These are phyloP conservation scores for Cheirogaleus medius DNA, from an alignment of 2,113 vertebrate species.

Conservation along the genomic window DNA sequence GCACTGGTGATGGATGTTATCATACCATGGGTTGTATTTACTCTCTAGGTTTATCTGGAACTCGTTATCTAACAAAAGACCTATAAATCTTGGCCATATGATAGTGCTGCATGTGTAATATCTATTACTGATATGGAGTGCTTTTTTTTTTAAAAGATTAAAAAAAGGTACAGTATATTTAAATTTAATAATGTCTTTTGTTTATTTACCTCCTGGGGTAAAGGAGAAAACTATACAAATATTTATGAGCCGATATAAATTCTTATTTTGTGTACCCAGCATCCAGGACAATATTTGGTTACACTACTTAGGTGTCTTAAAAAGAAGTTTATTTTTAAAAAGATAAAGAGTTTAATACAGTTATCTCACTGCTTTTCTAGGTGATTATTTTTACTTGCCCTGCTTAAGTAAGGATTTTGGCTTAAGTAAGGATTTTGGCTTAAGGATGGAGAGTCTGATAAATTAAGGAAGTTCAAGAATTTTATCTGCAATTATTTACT, in stretches of 20 bases:
- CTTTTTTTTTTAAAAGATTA: neutral
- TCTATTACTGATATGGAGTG: neutral
- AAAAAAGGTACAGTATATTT: neutral
- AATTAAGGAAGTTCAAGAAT: neutral
- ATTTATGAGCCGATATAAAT: neutral
- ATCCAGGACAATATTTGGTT: neutral
- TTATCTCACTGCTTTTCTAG: neutral
- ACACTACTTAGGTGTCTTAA: neutral
- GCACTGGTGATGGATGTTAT: neutral
- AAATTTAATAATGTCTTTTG: slow-evolving; percentile 10
- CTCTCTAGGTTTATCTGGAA: neutral
- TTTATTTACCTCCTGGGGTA: neutral
- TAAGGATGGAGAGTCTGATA: neutral
- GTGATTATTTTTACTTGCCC: neutral
- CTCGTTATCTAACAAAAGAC: neutral
- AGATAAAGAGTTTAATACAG: neutral
- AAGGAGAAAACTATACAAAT: neutral
- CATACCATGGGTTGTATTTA: neutral
- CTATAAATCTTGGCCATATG: neutral
- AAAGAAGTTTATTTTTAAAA: neutral
- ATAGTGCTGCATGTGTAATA: neutral
- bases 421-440: neutral
- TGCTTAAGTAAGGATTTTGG: neutral
- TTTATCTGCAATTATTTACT: neutral
- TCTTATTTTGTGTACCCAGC: neutral